Percentiles rank a stretch among this genome's conserved stretches.
Evolutionary conservation across 2,113 vertebrate genomes (phyloP).

Genomic region (Brachyistius frenatus): DNA sequence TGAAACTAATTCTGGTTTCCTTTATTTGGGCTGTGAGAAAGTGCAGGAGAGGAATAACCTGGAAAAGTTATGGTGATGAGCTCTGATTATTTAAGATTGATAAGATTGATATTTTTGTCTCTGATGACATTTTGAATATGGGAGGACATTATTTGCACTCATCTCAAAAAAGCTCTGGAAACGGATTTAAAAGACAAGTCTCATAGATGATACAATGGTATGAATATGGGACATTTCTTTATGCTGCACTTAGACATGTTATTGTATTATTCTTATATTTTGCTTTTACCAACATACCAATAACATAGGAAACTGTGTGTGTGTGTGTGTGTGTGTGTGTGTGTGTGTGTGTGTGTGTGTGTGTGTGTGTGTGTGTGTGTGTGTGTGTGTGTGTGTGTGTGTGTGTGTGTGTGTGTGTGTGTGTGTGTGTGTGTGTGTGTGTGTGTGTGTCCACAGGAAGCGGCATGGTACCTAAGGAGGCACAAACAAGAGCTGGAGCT

Average conservation of each 20-base stretch:
- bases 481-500: slow-evolving; percentile 91
- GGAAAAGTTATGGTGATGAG: too few species aligned
- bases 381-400: neutral
- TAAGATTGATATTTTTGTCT: neutral
- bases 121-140: neutral
- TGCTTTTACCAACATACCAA: neutral
- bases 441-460: slow-evolving; percentile 82
- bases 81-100: too few species aligned
- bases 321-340: too few species aligned
- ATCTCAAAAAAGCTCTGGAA: too few species aligned
- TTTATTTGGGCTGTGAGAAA: neutral
- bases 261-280: neutral
- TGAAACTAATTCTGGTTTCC: neutral
- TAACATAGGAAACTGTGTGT: too few species aligned
- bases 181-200: too few species aligned
- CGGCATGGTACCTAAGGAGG: slow-evolving; percentile 84
- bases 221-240: too few species aligned
- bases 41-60: neutral
- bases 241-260: neutral
- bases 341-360: too few species aligned
- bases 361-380: slow-evolving; percentile 26
- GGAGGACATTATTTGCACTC: too few species aligned
- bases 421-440: neutral
- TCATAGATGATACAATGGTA: too few species aligned
- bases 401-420: too few species aligned